Evolutionary conservation across 2,888 invertebrate genomes (phyloP), one percentile per base, ranked within the genome.

Genomic region (Ectemnius lituratus): DNA sequence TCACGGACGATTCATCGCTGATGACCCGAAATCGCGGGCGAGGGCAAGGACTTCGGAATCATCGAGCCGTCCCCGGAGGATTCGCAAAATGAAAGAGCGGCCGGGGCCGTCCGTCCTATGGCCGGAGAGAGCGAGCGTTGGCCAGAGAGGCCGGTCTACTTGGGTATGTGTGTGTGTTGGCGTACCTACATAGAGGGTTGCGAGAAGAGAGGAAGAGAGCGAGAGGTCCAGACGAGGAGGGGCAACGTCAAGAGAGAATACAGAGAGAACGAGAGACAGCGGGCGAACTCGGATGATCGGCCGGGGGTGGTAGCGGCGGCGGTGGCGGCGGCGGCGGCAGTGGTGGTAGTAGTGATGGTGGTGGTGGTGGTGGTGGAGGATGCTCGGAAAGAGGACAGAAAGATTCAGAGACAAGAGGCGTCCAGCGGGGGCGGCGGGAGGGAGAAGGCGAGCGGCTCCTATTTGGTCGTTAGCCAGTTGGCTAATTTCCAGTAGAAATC

Each of bases 381-480:
- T 75, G 18, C 70, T 72, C 76, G 69, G 77, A 81, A 62, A 82
- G 77, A 79, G 70, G 68, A 68, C 57, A 72, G 70, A 72, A 71
- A 66, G 73, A 67, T 67, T 68, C 70, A 74, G 76, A 67, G 72
- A 70, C 67, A 73, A 76, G 79, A 71, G 76, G 73, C 28, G 37
- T 37, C 37, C 37, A 67, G 27, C 69, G 56, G 71, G 67, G 56
- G 70, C 69, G 69, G 66, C 69, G 69, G 66, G 77, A 80, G 80
- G 75, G 75, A 73, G 74, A 68, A 80, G 78, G 73, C 79, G 79
- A 77, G 82, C 84, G 82, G 83, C 81, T 84, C 84, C 88, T 88
- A 88, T 90, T 90, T 90, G 90, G 88, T 90, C 88, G 90, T 90
- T 88, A 90, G 90, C 90, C 90, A 90, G 90, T 89, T 90, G 90